Evolutionary conservation across 2,113 vertebrate genomes (phyloP), one percentile per base, ranked within the genome.

Genomic region (Talpa occidentalis): DNA sequence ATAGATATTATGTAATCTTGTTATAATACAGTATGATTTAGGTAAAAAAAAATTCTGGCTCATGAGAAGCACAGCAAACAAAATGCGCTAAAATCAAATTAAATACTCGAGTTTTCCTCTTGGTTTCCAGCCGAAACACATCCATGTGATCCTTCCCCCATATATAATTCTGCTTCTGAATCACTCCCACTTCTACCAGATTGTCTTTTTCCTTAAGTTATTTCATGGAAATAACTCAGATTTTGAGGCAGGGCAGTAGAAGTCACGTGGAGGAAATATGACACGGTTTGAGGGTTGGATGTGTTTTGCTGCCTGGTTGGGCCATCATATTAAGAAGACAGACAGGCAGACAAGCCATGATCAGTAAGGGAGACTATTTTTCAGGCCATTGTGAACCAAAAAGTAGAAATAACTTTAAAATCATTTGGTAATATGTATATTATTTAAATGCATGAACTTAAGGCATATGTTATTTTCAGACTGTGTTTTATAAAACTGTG

Each of bases 31-130:
- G 8, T 35, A 5, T 76, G 67, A 52, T 66, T 44, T 44, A 73
- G 47, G 11, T 37, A 81, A 35, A 37, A 81, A 35, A 37, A 83
- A 44, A 19, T 86, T 90, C 28, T 52, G 30, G 62, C 73, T 83
- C 83, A 47, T 28, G 88, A 37, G 84, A 84, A 77, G 28, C 21
- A 84, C 56, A 56, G 47, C 42, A 81, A 84, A 67, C 40, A 52
- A 88, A 94, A 78, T 77, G 35, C 72, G 35, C 22, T 85, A 30
- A 83, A 92, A 92, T 64, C 28, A 83, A 92, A 92, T 64, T n/a
- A 84, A 95, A 60, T 35, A 42, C 19, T n/a, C 92, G 67, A 47
- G 4, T 62, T 72, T 85, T 90, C 16, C 40, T 81, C 15, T 67
- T 56, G 60, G 26, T 79, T 94, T 54, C 47, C n/a, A 78, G n/a